These are phyloP conservation scores for Propsilocerus akamusi DNA, from an alignment of 1,140 invertebrate species.

Conservation along the genomic window DNA sequence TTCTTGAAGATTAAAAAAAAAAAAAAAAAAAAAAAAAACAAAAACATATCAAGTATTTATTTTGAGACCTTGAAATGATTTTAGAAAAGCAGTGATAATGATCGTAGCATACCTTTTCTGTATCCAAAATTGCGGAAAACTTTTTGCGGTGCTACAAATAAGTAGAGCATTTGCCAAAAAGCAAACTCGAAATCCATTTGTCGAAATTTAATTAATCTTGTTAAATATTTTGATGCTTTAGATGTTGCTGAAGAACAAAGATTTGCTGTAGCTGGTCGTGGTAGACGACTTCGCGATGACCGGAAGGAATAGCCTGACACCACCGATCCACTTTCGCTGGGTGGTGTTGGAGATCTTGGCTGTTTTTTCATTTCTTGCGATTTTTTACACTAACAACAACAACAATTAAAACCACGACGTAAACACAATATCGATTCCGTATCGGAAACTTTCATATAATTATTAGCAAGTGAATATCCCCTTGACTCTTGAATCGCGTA, in stretches of 20 bases:
- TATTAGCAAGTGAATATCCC: too few species aligned
- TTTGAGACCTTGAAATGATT: constrained; percentile 1
- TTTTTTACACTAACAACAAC: too few species aligned
- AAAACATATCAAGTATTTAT: not conserved
- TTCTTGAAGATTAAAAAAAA: constrained; percentile 38
- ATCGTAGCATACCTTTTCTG: constrained; percentile 93
- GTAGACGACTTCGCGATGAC: constrained; percentile 29
- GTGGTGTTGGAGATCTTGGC: too few species aligned
- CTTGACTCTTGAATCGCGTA: too few species aligned
- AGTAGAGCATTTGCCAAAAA: constrained; percentile 95
- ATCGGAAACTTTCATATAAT: too few species aligned
- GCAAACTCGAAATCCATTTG: constrained; percentile 99
- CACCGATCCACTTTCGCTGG: not conserved
- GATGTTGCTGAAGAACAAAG: constrained; percentile 59
- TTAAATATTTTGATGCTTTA: constrained; percentile 83
- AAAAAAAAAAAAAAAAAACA: too few species aligned
- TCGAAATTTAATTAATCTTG: constrained; percentile 78
- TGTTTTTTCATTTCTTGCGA: too few species aligned
- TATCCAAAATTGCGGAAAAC: constrained; percentile 97
- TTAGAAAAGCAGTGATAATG: not conserved
- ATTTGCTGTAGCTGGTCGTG: constrained; percentile 35
- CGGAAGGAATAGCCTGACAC: not conserved
- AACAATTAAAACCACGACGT: too few species aligned
- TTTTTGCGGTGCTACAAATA: constrained; percentile 91
- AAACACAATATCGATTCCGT: too few species aligned